phyloP scores from a whole-genome alignment of 2,888 invertebrate genomes.

The Folsomia manolachei region DNA sequence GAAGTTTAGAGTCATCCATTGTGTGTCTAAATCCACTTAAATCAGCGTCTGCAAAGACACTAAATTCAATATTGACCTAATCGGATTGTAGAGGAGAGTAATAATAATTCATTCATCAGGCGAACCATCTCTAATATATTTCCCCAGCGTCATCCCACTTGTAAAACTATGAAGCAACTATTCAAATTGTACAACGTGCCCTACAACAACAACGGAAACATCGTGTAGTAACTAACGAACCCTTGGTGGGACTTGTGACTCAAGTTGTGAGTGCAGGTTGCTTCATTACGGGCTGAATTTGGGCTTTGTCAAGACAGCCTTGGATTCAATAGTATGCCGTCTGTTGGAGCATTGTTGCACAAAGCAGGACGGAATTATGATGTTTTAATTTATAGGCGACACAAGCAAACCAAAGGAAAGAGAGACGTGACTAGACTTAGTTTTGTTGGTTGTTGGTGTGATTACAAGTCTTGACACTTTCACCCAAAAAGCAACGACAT shows the following conservation, averaged over 20 bases:
- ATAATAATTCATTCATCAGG: slow-evolving; percentile 12
- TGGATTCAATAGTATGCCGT: no score
- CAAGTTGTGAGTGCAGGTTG: not conserved
- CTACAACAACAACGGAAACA: no score
- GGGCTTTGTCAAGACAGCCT: no score
- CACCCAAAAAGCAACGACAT: not conserved
- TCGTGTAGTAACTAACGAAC: no score
- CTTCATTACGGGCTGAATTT: not conserved
- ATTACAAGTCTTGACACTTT: not conserved
- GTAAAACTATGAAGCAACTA: no score
- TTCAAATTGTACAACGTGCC: no score
- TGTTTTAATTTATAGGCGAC: not conserved
- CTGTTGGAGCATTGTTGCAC: not conserved
- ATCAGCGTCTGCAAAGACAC: slow-evolving; percentile 16
- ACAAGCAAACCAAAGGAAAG: not conserved
- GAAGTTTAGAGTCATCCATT: slow-evolving; percentile 10
- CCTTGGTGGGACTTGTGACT: no score
- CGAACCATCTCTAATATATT: not conserved
- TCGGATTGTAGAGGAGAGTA: not conserved
- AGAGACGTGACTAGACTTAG: not conserved
- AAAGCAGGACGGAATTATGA: not conserved
- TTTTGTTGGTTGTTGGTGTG: not conserved
- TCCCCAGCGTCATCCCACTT: not conserved
- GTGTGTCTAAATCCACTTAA: slow-evolving; percentile 11
- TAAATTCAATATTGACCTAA: slow-evolving; percentile 13